Conservation (phyloP, 2,888 invertebrate species). For the Drosophila percnosoma region DNA sequence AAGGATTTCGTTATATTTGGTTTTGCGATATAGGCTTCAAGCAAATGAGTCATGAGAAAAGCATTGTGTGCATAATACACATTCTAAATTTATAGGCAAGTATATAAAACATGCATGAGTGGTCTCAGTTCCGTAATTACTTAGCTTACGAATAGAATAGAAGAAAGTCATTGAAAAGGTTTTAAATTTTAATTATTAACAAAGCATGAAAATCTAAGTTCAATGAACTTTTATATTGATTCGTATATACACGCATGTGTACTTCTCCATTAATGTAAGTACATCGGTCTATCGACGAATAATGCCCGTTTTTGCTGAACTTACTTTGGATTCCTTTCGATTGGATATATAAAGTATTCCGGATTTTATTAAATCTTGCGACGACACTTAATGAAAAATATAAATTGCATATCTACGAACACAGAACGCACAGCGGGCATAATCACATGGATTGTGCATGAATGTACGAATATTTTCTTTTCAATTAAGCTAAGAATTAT, state of each 20-base stretch:
- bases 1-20: conserved; percentile 2
- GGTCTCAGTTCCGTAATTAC: background rate
- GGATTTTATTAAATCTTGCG: background rate
- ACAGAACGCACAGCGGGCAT: background rate
- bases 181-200: background rate
- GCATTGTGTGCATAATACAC: background rate
- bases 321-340: background rate
- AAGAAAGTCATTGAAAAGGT: background rate
- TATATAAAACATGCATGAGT: background rate
- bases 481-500: background rate
- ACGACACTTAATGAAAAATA: background rate
- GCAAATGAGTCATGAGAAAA: background rate
- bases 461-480: background rate
- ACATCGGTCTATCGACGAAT: background rate
- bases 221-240: conserved; percentile 23
- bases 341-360: background rate
- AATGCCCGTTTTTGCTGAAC: background rate
- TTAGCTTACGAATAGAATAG: background rate
- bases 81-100: background rate
- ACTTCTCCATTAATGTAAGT: background rate
- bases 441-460: background rate
- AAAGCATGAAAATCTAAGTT: conserved; percentile 15
- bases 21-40: background rate
- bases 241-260: background rate
- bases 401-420: conserved; percentile 2